A percentile compares a stretch with the other conserved stretches of the same genome.
These are phyloP conservation scores for Syncerus caffer DNA, from an alignment of 2,797 vertebrate genomes.

Conservation along the genomic window DNA sequence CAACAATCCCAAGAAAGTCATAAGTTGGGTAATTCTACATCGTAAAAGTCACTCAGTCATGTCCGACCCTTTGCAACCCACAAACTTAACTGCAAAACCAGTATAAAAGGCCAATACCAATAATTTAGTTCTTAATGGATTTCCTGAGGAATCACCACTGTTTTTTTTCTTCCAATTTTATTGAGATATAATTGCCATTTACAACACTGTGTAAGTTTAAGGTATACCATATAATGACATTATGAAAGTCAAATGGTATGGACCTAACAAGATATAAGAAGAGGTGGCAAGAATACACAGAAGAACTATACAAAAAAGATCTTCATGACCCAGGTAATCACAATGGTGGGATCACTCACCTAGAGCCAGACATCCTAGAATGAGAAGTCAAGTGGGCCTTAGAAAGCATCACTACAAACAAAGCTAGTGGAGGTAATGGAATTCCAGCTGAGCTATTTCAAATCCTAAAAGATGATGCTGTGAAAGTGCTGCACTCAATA, in stretches of 20 bases:
- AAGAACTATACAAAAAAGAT: background rate
- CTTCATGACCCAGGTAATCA: background rate
- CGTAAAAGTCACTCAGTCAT: background rate
- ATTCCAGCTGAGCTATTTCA: background rate
- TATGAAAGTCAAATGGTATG: background rate
- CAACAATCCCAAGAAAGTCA: background rate
- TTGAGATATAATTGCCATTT: background rate
- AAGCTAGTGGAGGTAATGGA: background rate
- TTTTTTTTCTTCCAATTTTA: background rate
- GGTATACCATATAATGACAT: background rate
- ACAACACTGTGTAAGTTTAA: background rate
- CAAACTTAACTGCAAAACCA: background rate
- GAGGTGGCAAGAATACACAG: background rate
- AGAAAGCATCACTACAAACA: background rate
- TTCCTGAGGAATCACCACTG: background rate
- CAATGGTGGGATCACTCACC: background rate
- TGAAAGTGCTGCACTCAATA: background rate
- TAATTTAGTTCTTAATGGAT: background rate
- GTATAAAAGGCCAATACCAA: background rate
- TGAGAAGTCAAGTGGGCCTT: background rate
- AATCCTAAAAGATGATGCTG: background rate
- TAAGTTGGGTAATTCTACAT: background rate
- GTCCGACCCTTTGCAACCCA: background rate
- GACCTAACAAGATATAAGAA: background rate
- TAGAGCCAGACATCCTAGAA: background rate